A percentile compares a stretch with the other conserved stretches of the same genome.
These are phyloP conservation scores for Aphrocallistes beatrix DNA, from an alignment of 37 sponge, comb jelly and placozoan genomes.

Conservation along the genomic window DNA sequence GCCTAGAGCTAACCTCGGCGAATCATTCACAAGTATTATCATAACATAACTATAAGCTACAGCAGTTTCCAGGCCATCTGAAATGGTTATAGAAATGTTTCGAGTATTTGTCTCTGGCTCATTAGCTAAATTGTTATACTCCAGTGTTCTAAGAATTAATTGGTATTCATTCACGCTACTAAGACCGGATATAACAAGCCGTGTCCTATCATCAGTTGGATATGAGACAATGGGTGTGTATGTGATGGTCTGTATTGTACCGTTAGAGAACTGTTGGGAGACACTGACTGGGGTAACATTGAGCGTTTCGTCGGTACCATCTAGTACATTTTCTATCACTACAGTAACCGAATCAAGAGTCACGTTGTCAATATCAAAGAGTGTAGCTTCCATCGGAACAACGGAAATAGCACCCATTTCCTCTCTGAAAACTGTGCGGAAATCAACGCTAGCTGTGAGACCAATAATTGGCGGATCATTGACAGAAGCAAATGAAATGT, in stretches of 20 bases:
- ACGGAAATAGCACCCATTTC: conserved; percentile 40
- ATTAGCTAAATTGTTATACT: conserved; percentile 67
- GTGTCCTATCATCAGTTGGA: conserved; percentile 25
- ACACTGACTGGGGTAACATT: conserved; percentile 26
- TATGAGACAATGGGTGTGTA: conserved; percentile 1
- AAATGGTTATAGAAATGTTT: conserved; percentile 31
- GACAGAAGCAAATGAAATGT: conserved; percentile 48
- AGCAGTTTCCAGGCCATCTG: conserved; percentile 39
- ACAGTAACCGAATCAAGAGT: conserved; percentile 39
- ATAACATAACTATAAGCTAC: conserved; percentile 31
- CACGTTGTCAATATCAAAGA: conserved; percentile 59
- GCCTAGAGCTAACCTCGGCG: conserved; percentile 44
- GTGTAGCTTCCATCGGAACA: conserved; percentile 18
- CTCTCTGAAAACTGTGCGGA: conserved; percentile 32
- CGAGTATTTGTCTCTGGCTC: conserved; percentile 50
- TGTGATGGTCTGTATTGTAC: conserved; percentile 21
- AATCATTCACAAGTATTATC: conserved; percentile 74
- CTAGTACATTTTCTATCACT: conserved; percentile 30
- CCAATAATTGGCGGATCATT: conserved; percentile 67
- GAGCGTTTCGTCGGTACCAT: conserved; percentile 38
- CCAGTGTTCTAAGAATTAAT: conserved; percentile 46
- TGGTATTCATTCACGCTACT: conserved; percentile 44
- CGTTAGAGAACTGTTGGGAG: background rate
- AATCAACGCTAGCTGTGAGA: conserved; percentile 26
- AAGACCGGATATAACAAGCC: conserved; percentile 40